These are phyloP conservation scores for Cisticola juncidis DNA, from an alignment of 2,113 vertebrate species.

Conservation along the genomic window DNA sequence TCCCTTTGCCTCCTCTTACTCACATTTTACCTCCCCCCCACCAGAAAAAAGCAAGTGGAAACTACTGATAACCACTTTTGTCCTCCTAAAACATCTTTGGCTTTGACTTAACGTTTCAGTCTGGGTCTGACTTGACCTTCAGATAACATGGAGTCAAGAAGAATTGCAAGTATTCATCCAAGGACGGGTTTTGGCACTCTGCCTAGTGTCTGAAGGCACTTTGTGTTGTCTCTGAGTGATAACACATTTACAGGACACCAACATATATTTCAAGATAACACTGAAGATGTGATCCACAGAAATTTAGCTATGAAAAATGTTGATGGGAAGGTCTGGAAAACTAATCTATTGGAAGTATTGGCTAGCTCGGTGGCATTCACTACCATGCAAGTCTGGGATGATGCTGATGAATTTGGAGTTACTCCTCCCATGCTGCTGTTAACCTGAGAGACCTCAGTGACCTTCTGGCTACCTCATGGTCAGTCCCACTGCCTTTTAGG, in stretches of 20 bases:
- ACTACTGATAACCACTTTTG: not conserved
- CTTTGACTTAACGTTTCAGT: not conserved
- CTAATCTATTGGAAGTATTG: not conserved
- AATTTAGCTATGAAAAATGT: not conserved
- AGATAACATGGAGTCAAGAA: slow-evolving; percentile 37
- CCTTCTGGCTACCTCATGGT: not conserved
- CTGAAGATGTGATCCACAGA: slow-evolving; percentile 3
- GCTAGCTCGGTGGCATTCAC: not conserved
- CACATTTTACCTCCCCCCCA: not conserved
- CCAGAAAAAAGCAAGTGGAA: not conserved
- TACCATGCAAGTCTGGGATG: not conserved
- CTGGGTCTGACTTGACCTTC: not conserved
- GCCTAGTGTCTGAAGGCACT: slow-evolving; percentile 30
- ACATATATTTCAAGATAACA: slow-evolving; percentile 32
- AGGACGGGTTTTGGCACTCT: slow-evolving; percentile 42
- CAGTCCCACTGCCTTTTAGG: not conserved
- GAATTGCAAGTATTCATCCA: slow-evolving; percentile 27
- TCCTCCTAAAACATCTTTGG: not conserved
- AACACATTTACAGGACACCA: slow-evolving; percentile 3
- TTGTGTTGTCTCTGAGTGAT: slow-evolving; percentile 41
- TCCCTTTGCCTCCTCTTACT: not conserved
- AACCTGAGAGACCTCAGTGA: not conserved
- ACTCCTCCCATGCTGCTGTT: not conserved
- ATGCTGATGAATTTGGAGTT: not conserved
- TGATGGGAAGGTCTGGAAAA: not conserved